Evolutionary conservation across 2,113 vertebrate genomes (phyloP).

Genomic region (Rhabdomys dilectus): DNA sequence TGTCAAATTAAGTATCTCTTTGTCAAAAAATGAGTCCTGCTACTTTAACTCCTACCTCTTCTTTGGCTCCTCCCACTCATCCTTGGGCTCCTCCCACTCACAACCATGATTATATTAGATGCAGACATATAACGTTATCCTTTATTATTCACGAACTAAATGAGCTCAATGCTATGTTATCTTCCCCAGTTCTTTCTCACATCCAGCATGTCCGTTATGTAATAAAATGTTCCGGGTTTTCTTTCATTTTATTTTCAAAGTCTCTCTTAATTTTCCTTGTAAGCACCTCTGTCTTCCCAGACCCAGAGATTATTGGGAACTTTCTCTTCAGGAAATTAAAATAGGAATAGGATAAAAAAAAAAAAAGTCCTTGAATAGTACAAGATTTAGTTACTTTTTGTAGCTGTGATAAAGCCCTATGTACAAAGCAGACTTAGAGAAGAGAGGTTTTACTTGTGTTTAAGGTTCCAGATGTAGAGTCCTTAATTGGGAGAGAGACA

Average conservation of each 20-base stretch:
- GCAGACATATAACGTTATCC: fast-evolving
- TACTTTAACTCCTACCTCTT: neutral
- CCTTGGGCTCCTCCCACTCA: neutral
- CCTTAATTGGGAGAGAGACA: neutral
- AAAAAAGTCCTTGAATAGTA: neutral
- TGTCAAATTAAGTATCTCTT: neutral
- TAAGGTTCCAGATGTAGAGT: neutral
- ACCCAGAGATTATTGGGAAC: neutral
- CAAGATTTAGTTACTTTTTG: neutral
- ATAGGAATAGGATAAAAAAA: neutral
- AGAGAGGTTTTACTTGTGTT: neutral
- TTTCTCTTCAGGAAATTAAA: neutral
- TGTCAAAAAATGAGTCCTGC: neutral
- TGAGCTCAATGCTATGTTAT: neutral
- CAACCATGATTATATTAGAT: fast-evolving
- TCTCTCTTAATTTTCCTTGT: neutral
- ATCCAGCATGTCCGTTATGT: neutral
- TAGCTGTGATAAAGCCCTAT: neutral
- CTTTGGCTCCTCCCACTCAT: neutral
- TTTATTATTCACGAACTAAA: neutral
- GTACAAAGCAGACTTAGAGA: neutral
- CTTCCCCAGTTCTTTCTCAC: neutral
- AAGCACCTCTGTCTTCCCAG: neutral
- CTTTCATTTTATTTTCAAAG: neutral
- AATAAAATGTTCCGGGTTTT: neutral